Evolutionary conservation across 2,888 invertebrate genomes (phyloP), one percentile per base, ranked within the genome.

Genomic region (Drosophila robusta): DNA sequence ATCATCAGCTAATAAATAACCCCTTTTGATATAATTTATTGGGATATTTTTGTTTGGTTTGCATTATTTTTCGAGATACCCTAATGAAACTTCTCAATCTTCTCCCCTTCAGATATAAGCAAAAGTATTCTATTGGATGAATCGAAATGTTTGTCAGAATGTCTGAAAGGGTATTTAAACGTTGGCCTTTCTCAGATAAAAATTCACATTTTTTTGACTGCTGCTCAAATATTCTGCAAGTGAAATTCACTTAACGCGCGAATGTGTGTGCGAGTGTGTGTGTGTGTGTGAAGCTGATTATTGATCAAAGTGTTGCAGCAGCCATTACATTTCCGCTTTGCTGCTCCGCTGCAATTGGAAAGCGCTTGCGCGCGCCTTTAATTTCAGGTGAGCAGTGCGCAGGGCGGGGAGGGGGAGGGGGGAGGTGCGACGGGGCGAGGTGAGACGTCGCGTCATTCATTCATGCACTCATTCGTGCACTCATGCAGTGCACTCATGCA

Each of bases 291-390:
- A 55, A 56, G 46, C 73, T 71, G 78, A 70, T 83, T 89, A 87
- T 87, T 83, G 85, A 87, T 89, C 81, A 36, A 75, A 78, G 73
- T 73, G 52, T 56, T 65, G 72, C 70, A 64, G 76, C 62, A 74
- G 64, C 79, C 86, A 82, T 82, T 82, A 82, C 80, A 71, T 86
- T 84, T 84, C 80, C 84, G 87, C 86, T 79, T 82, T 82, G 62
- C 46, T 77, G 78, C 67, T 64, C 71, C 84, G 60, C 49, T 87
- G 73, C 84, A 80, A 84, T 88, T 88, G 88, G 87, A 79, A 86
- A 82, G 76, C 78, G 70, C 68, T 60, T 47, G 70, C 80, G 72
- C 72, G 41, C 80, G 50, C 68, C 85, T 75, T 87, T 74, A 70
- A 72, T 71, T 75, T 76, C 11, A 61, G 55, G 50, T 50, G 29